Evolutionary conservation across 2,113 vertebrate genomes (phyloP).

Genomic region (Tamias sibiricus): DNA sequence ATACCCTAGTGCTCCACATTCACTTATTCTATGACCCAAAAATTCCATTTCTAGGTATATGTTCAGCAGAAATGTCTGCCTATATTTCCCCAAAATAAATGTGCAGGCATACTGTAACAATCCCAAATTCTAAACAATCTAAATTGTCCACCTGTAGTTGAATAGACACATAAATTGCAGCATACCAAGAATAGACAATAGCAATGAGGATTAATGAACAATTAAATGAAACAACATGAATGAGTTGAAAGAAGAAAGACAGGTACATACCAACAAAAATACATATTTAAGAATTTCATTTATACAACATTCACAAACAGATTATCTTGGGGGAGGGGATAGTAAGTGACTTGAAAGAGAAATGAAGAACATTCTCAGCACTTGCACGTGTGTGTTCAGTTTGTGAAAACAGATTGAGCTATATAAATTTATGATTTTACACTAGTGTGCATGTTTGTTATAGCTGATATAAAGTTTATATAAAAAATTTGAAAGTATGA

Average conservation of each 20-base stretch:
- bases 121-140: background rate
- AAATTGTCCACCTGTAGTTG: background rate
- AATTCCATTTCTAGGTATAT: background rate
- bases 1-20: background rate
- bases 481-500: background rate
- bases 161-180: background rate
- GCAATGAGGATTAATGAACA: background rate
- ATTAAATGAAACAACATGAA: background rate
- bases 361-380: too few relatives aligned
- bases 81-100: background rate
- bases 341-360: background rate
- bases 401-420: background rate
- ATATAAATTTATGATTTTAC: background rate
- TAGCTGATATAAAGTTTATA: background rate
- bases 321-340: background rate
- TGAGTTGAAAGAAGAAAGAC: background rate
- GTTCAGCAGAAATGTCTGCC: too few relatives aligned
- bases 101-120: background rate
- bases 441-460: background rate
- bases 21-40: background rate
- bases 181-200: background rate
- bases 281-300: background rate
- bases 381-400: background rate
- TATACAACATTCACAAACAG: background rate
- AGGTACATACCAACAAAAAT: background rate